Percentiles rank a stretch among this genome's conserved stretches.
Evolutionary conservation across 2,113 vertebrate genomes (phyloP).

Genomic region (Coryphaenoides rupestris): DNA sequence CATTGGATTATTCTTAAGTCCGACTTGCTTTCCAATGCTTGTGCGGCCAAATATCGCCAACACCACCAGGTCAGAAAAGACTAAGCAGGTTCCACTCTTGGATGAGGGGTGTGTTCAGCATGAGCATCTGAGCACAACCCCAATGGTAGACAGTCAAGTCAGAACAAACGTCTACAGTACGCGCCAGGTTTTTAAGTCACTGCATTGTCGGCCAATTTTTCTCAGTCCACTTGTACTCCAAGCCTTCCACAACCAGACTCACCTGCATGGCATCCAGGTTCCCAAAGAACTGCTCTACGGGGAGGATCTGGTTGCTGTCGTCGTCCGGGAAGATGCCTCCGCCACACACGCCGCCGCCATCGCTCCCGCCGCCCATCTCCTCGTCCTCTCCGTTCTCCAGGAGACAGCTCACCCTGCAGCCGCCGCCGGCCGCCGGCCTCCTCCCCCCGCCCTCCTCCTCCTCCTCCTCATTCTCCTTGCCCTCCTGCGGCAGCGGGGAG

Average conservation of each 20-base stretch:
- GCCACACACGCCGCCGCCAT: slow-evolving; percentile 10
- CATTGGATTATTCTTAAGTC: too few relatives aligned
- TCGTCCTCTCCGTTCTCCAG: neutral
- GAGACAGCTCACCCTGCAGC: accelerated
- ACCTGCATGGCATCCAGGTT: slow-evolving; percentile 84
- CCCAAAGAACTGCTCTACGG: slow-evolving; percentile 89
- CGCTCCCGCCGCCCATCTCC: slow-evolving; percentile 4
- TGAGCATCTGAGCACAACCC: too few relatives aligned
- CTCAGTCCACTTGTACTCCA: too few relatives aligned
- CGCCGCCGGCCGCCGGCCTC: neutral
- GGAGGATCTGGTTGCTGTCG: slow-evolving; percentile 93
- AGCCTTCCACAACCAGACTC: slow-evolving; percentile 19
- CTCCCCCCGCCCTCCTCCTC: slow-evolving; percentile 50
- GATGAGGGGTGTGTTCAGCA: too few relatives aligned
- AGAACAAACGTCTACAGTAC: too few relatives aligned
- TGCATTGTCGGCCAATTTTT: too few relatives aligned
- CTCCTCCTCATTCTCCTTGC: slow-evolving; percentile 49
- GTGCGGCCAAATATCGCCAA: too few relatives aligned
- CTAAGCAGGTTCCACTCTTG: too few relatives aligned
- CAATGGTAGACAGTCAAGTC: too few relatives aligned
- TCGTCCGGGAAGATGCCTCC: slow-evolving; percentile 77
- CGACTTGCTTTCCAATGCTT: too few relatives aligned
- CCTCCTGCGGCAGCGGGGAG: slow-evolving; percentile 35
- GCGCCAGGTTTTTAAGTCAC: too few relatives aligned
- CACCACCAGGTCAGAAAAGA: too few relatives aligned